Conservation (phyloP, 2,797 vertebrate species). For the Pipistrellus pygmaeus region DNA sequence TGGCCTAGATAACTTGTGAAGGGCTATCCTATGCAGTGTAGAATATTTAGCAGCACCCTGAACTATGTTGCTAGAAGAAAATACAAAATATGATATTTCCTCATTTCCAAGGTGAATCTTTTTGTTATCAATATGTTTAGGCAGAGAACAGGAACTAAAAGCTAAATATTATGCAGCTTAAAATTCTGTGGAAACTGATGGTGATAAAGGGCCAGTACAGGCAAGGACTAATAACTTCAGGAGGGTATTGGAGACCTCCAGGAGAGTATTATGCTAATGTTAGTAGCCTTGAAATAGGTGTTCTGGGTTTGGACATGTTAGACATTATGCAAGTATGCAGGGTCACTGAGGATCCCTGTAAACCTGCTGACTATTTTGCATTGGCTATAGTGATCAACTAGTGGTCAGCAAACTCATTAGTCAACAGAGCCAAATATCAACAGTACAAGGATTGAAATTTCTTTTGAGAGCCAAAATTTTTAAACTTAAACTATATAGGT, state of each 20-base stretch:
- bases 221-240: not conserved
- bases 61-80: not conserved
- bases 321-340: not conserved
- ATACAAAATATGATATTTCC: not conserved
- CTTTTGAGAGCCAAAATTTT: too few species aligned
- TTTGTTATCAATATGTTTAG: not conserved
- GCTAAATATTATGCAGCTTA: not conserved
- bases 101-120: not conserved
- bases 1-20: not conserved
- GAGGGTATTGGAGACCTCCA: not conserved
- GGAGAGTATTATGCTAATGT: not conserved
- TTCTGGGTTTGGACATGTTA: not conserved
- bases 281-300: not conserved
- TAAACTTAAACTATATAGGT: too few species aligned
- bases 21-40: not conserved
- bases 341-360: not conserved
- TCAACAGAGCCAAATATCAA: too few species aligned
- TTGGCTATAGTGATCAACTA: not conserved
- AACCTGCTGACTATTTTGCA: not conserved
- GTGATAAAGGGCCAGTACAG: not conserved
- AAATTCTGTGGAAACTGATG: not conserved
- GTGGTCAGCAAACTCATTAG: too few species aligned
- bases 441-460: too few species aligned
- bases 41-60: not conserved
- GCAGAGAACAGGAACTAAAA: constrained; percentile 12